A percentile compares a stretch with the other conserved stretches of the same genome.
phyloP scores from a whole-genome alignment of 2,113 vertebrate genomes.

The Apaloderma vittatum region DNA sequence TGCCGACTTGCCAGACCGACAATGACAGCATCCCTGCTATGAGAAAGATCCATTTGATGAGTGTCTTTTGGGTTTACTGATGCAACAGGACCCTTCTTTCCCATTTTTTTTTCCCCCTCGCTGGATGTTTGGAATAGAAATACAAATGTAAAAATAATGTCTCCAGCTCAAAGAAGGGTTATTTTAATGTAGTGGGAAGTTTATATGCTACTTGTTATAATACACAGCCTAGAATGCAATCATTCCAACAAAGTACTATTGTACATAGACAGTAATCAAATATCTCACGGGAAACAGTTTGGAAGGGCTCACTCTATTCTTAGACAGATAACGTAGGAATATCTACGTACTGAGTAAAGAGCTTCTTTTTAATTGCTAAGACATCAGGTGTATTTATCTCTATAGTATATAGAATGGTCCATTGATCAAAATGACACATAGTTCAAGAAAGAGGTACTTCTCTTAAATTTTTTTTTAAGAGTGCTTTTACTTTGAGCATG shows the following conservation, averaged over 20 bases:
- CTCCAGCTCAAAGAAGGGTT: background rate
- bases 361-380: slow-evolving; percentile 6
- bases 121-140: background rate
- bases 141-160: background rate
- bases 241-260: background rate
- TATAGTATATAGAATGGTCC: background rate
- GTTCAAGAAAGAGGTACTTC: background rate
- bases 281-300: background rate
- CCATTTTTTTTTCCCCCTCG: background rate
- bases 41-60: background rate
- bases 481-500: background rate
- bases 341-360: background rate
- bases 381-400: background rate
- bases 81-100: background rate
- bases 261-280: background rate
- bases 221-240: background rate
- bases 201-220: background rate
- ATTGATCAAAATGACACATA: background rate
- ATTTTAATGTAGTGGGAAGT: background rate
- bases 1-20: background rate
- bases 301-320: background rate
- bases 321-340: background rate
- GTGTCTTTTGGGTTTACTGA: background rate
- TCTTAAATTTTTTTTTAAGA: background rate
- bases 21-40: background rate